A percentile compares a stretch with the other conserved stretches of the same genome.
These are phyloP conservation scores for Barypeithes pellucidus DNA, from an alignment of 2,888 invertebrate species.

Conservation along the genomic window DNA sequence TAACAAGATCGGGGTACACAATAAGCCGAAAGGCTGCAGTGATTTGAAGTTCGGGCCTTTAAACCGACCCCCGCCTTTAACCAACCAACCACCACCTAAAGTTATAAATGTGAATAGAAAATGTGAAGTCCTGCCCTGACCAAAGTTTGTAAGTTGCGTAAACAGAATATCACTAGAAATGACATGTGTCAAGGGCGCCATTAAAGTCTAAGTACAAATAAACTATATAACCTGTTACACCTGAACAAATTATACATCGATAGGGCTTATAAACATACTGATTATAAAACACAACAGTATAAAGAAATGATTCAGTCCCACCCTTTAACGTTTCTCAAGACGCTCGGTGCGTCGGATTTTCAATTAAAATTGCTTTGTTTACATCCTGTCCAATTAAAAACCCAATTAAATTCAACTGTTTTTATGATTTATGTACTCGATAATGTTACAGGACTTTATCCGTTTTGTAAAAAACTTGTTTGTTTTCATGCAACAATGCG, in stretches of 20 bases:
- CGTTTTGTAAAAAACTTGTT: slow-evolving; percentile 29
- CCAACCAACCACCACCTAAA: too few relatives aligned
- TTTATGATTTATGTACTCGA: slow-evolving; percentile 47
- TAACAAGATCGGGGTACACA: too few relatives aligned
- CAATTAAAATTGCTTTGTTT: slow-evolving; percentile 53
- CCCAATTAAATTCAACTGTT: slow-evolving; percentile 48
- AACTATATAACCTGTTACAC: too few relatives aligned
- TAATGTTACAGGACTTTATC: slow-evolving; percentile 34
- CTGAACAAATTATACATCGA: neutral
- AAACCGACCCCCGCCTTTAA: too few relatives aligned
- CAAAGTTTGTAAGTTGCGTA: too few relatives aligned
- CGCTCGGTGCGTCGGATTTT: slow-evolving; percentile 35
- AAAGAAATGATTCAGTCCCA: slow-evolving; percentile 10
- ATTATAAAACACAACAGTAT: neutral
- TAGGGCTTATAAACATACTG: slow-evolving; percentile 2
- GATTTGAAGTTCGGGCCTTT: too few relatives aligned
- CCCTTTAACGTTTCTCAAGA: slow-evolving; percentile 29
- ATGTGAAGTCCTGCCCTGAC: too few relatives aligned
- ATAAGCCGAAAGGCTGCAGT: too few relatives aligned
- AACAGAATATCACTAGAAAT: too few relatives aligned
- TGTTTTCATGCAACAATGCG: slow-evolving; percentile 36
- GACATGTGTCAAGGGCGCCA: too few relatives aligned
- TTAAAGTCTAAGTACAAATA: too few relatives aligned
- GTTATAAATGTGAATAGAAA: too few relatives aligned
- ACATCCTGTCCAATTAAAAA: slow-evolving; percentile 52